These are phyloP conservation scores for Todiramphus saurophagus DNA, from an alignment of 2,113 vertebrate genomes.

Conservation along the genomic window DNA sequence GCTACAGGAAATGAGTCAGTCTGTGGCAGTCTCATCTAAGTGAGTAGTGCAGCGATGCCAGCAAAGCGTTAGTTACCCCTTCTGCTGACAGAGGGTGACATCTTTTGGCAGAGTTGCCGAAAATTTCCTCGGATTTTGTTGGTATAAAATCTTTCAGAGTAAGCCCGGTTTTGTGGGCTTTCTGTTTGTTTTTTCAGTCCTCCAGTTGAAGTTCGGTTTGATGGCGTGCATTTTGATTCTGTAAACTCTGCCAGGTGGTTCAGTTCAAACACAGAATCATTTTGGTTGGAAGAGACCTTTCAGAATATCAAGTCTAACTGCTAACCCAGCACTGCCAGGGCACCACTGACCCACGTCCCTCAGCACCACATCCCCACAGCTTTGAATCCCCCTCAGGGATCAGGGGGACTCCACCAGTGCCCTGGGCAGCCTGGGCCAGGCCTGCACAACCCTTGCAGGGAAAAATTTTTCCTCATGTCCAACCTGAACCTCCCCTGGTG, in stretches of 20 bases:
- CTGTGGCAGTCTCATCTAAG: not conserved
- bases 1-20: not conserved
- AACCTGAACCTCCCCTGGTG: not conserved
- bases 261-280: not conserved
- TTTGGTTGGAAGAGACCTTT: not conserved
- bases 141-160: not conserved
- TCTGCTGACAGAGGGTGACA: not conserved
- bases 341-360: not conserved
- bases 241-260: not conserved
- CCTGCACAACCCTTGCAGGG: not conserved
- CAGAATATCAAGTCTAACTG: not conserved
- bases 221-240: not conserved
- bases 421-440: not conserved
- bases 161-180: not conserved
- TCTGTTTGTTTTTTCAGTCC: not conserved
- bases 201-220: not conserved
- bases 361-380: not conserved
- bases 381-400: not conserved
- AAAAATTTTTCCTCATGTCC: not conserved
- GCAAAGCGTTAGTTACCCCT: not conserved
- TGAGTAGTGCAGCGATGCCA: not conserved
- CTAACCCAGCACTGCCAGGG: not conserved
- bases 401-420: not conserved
- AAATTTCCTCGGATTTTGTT: not conserved
- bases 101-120: constrained; percentile 32